Conservation (phyloP, 2,113 vertebrate species). For the Poecilia latipinna region DNA sequence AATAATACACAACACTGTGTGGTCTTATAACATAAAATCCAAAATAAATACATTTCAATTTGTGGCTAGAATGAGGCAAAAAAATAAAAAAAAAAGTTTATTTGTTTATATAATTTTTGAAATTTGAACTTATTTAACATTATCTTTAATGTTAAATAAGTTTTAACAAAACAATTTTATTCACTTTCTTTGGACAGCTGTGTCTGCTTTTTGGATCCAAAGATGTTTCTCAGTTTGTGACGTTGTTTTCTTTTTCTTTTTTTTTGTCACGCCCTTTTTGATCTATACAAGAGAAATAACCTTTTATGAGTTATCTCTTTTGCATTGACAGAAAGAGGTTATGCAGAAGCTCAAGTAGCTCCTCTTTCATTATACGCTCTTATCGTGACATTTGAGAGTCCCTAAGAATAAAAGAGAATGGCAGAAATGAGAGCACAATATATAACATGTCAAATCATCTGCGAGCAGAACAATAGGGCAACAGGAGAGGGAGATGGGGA, state of each 20-base stretch:
- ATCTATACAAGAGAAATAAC: neutral
- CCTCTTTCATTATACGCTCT: conserved; percentile 28
- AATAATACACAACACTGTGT: no score
- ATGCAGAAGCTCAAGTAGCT: conserved; percentile 6
- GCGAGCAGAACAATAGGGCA: conserved; percentile 42
- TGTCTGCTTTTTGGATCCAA: neutral
- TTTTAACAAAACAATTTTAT: neutral
- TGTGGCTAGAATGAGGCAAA: no score
- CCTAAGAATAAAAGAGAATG: conserved; percentile 30
- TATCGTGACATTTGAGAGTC: conserved; percentile 44
- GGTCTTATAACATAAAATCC: no score
- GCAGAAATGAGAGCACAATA: conserved; percentile 48
- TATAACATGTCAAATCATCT: conserved; percentile 57
- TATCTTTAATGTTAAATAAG: neutral
- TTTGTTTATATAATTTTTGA: no score
- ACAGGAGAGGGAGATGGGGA: conserved; percentile 24
- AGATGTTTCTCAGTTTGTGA: neutral
- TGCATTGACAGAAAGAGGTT: conserved; percentile 2
- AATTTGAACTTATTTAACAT: no score
- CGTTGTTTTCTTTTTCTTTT: no score
- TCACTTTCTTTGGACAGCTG: neutral
- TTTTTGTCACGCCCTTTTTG: neutral
- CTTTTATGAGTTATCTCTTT: conserved; percentile 1
- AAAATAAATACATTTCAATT: no score
- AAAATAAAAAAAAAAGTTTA: no score